A percentile compares a stretch with the other conserved stretches of the same genome.
These are phyloP conservation scores for Thereva nobilitata DNA, from an alignment of 2,888 invertebrate genomes.

Conservation along the genomic window DNA sequence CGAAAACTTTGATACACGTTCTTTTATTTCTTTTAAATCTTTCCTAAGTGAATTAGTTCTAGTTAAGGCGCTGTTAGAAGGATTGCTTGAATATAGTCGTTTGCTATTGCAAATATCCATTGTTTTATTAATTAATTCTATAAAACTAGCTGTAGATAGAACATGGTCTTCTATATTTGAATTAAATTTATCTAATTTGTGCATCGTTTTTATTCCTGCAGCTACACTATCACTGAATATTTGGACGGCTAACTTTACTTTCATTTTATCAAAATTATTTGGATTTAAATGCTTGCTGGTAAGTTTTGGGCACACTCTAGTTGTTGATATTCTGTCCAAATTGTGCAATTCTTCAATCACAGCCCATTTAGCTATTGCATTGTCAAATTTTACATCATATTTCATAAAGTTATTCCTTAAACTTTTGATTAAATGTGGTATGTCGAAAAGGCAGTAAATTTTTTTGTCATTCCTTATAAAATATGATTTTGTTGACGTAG, in stretches of 20 bases:
- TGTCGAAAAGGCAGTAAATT: conserved; percentile 3
- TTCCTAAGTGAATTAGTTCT: too few species aligned
- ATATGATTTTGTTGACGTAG: conserved; percentile 4
- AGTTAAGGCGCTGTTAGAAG: too few species aligned
- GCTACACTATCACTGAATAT: too few species aligned
- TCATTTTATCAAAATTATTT: background rate
- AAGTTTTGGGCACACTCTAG: conserved; percentile 1
- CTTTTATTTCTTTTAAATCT: conserved; percentile 2
- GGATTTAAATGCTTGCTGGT: background rate
- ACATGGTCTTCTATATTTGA: too few species aligned
- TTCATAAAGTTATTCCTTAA: conserved; percentile 10
- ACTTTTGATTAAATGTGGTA: conserved; percentile 2
- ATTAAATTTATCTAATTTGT: too few species aligned
- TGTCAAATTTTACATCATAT: background rate
- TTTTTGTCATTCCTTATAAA: background rate
- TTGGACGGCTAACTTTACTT: conserved; percentile 6
- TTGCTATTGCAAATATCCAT: too few species aligned
- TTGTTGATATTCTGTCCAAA: background rate
- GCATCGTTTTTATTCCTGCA: too few species aligned
- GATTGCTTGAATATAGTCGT: too few species aligned
- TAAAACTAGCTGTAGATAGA: too few species aligned
- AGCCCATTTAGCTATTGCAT: background rate
- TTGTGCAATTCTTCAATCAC: background rate
- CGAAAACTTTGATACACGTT: background rate
- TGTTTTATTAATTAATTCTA: too few species aligned